Evolutionary conservation across 2,113 vertebrate species (phyloP), one percentile per base, ranked within the genome.

Genomic region (Neotoma lepida): DNA sequence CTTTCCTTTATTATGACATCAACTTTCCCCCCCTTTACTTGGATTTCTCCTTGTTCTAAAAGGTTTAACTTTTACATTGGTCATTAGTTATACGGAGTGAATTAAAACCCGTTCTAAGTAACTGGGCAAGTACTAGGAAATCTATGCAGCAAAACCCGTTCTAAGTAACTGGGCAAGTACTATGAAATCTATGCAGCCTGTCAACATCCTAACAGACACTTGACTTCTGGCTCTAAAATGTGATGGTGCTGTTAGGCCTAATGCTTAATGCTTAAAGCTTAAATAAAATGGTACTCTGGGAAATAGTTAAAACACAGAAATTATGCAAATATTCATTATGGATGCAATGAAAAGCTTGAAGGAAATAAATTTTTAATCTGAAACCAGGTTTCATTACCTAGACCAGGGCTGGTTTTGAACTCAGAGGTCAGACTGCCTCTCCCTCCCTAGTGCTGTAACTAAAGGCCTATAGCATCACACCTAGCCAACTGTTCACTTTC

Each of bases 231-330:
- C 70, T 41, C 18, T 2, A 71, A 73, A 73, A 30, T 4, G 14
- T 82, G 56, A 82, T 93, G 49, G 68, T 87, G 22, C 71, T 81
- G 76, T 5, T 61, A 73, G 39, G 81, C 4, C 77, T 39, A 1
- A 51, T 51, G 51, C 51, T 51, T 44, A 17, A 61, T 81, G 61
- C 86, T 49, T 30, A 71, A 95, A 61, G 66, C 58, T 92, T 66
- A 90, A 91, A 18, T 68, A 91, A 92, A 97, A 88, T 24, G 20
- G 54, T 3, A 85, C 33, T 51, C 17, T 51, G 90, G 15, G 66
- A 91, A 95, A 77, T 71, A 44, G 56, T 81, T 46, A 82, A 86
- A 94, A 92, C 30, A 89, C 3, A 61, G 78, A 39, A 82, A 93
- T 68, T 8, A 15, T 26, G 95, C 30, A 56, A 87, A 80, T 46